Evolutionary conservation across 2,888 invertebrate species (phyloP), one percentile per base, ranked within the genome.

Genomic region (Cremastobaeus sp.): DNA sequence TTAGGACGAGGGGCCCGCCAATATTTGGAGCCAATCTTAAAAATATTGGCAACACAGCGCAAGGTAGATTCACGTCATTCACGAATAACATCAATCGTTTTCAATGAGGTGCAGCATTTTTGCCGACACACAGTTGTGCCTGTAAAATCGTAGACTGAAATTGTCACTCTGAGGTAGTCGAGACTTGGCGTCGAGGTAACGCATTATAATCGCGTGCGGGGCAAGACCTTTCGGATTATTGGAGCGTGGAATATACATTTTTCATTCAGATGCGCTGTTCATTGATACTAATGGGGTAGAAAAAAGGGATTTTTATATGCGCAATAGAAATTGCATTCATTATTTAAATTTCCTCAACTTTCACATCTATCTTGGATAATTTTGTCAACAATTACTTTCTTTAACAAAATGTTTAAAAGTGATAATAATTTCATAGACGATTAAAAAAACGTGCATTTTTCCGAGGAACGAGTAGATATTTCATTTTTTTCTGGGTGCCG

Each of bases 221-320:
- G 68, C 68, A 68, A 68, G 68, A 68, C 68, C 68, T 68, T 52
- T 68, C 59, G 12, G 68, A 30, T 68, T 68, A 68, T 68, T 68
- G 52, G 68, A 59, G 68, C 68, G 68, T 68, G 59, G 52, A 68
- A 68, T 68, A 68, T 68, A 68, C 45, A 59, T 59, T 68, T 69
- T 69, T 69, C 60, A 60, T 69, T 69, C 60, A 69, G 39, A 45
- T 37, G 35, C 17, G 32, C 28, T 34, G 41, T 59, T 59, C 68
- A 59, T 68, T 68, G 68, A 68, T 59, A 68, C 52, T 45, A 59
- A 55, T 48, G 15, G 34, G 14, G 30, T 39, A 41, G 47, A 28
- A 48, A 60, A 15, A 9, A 17, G 34, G 17, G 35, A 62, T 62
- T 34, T n/a, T n/a, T n/a, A n/a, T n/a, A 37, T 18, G 11, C 32